Evolutionary conservation across 2,113 vertebrate genomes (phyloP).

Genomic region (Myrmophylax atrothorax): DNA sequence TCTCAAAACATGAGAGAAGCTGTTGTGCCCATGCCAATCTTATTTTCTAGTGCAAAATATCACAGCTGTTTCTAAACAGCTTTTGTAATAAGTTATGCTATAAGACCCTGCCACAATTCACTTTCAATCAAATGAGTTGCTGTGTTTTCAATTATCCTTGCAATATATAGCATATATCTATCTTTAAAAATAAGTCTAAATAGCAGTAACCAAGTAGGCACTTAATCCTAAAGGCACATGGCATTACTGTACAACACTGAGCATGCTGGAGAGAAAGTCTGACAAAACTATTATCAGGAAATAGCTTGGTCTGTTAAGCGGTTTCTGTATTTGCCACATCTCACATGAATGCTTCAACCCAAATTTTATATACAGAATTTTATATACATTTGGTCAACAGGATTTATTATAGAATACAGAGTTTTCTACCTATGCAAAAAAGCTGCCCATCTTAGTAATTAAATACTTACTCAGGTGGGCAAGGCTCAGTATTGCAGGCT

Average conservation of each 20-base stretch:
- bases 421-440: background rate
- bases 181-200: background rate
- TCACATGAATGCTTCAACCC: background rate
- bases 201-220: background rate
- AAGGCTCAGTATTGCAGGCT: slow-evolving; percentile 93
- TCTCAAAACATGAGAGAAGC: background rate
- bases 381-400: background rate
- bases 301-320: background rate
- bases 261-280: background rate
- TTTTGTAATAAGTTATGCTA: background rate
- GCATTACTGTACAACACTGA: background rate
- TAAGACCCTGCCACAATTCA: background rate
- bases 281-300: background rate
- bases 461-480: slow-evolving; percentile 93
- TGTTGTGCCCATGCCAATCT: background rate
- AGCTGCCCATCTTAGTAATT: background rate
- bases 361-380: background rate
- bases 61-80: background rate
- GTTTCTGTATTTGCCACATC: background rate
- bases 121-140: background rate
- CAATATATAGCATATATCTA: background rate
- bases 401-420: background rate
- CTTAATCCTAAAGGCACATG: background rate
- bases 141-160: background rate
- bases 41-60: background rate